Evolutionary conservation across 2,888 invertebrate genomes (phyloP).

Genomic region (Lasioglossum leucozonium): DNA sequence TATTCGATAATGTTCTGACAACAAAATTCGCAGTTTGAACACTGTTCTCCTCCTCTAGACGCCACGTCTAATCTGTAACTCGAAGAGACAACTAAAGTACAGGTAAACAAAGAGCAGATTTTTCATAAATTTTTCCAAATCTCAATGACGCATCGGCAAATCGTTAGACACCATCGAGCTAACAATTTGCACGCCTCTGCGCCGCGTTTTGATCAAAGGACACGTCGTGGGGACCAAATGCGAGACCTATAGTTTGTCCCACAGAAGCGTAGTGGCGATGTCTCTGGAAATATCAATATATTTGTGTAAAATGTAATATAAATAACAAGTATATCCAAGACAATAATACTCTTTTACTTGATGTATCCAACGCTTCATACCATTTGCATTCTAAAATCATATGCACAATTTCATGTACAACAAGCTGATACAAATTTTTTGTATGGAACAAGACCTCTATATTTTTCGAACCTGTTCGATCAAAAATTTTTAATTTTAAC

Average conservation of each 20-base stretch:
- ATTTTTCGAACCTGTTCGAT: not conserved
- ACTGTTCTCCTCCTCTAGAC: not conserved
- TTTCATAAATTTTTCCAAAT: not conserved
- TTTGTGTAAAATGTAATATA: not conserved
- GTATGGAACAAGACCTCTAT: not conserved
- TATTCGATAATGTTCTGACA: not conserved
- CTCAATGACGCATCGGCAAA: not conserved
- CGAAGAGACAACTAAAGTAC: not conserved
- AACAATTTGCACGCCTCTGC: not conserved
- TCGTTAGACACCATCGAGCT: not conserved
- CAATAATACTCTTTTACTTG: not conserved
- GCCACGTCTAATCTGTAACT: not conserved
- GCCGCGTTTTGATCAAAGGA: not conserved
- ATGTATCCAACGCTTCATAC: not conserved
- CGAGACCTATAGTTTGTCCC: not conserved
- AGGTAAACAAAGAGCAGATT: not conserved
- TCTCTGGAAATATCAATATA: not conserved
- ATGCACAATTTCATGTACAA: no score
- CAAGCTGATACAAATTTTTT: not conserved
- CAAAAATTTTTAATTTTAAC: no score
- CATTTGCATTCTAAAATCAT: no score
- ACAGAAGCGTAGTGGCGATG: not conserved
- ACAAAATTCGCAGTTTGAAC: not conserved
- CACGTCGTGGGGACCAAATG: slow-evolving; percentile 4
- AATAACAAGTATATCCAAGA: not conserved